These are phyloP conservation scores for Psittacula derbiana DNA, from an alignment of 2,797 vertebrate genomes.

Conservation along the genomic window DNA sequence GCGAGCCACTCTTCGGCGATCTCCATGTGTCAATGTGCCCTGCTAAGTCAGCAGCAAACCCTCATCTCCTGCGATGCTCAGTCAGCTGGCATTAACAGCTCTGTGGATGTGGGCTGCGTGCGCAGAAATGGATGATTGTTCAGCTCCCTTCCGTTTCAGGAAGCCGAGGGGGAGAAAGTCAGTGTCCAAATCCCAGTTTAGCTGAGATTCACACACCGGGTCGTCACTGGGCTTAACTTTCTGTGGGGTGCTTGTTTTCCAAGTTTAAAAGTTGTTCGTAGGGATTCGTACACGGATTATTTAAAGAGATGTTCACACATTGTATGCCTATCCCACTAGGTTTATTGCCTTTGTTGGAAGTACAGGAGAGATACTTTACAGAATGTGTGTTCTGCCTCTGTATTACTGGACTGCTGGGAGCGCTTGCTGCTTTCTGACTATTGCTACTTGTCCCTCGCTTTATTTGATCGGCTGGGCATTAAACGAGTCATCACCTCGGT, in stretches of 20 bases:
- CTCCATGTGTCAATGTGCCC: neutral
- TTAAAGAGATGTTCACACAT: neutral
- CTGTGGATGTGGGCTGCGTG: constrained; percentile 28
- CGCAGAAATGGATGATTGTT: constrained; percentile 57
- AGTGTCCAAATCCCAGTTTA: neutral
- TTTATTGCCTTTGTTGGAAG: neutral
- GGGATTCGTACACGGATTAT: neutral
- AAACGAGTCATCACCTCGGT: neutral
- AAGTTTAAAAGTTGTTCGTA: neutral
- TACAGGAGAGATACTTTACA: neutral
- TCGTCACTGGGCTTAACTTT: neutral
- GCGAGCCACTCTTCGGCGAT: neutral
- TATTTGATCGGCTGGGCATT: neutral
- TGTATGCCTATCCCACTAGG: neutral
- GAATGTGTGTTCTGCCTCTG: neutral
- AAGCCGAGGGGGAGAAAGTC: neutral
- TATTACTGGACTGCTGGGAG: neutral
- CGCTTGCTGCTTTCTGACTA: neutral
- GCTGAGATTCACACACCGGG: neutral
- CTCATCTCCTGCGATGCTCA: neutral
- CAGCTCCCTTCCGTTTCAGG: neutral
- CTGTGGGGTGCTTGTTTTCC: neutral
- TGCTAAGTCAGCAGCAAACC: constrained; percentile 57
- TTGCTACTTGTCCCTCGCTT: neutral
- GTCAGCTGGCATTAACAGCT: constrained; percentile 40